Evolutionary conservation across 2,113 vertebrate genomes (phyloP), one percentile per base, ranked within the genome.

Genomic region (Channa argus): DNA sequence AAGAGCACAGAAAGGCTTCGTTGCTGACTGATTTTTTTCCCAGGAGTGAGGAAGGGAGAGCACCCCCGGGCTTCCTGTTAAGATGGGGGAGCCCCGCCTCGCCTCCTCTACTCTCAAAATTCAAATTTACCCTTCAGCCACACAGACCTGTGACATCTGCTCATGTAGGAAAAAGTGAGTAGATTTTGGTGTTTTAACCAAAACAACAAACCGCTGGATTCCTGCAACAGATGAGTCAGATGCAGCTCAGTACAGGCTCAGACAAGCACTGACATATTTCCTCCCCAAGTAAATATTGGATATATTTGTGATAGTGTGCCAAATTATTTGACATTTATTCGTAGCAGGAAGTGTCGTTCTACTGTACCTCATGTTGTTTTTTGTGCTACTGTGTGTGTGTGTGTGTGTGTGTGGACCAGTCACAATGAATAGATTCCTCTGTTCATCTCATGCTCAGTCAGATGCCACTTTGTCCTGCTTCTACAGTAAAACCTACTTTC

Each of bases 51-150:
- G 3, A 46, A 5, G 75, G 83, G 72, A 58, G 38, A 77, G 63
- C 45, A 24, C 83, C 81, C 58, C 4, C 8, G 1, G 6, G 44
- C 77, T 69, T 82, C 69, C 61, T 65, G 60, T 47, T 14, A 5
- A 12, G 6, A n/a, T 8, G 53, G 50, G 63, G 46, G 36, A 60
- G 52, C 63, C 46, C 58, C 46, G 2, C 44, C 46, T 68, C 38
- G 0, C 53, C 33, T 9, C 36, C 39, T 3, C 24, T 2, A 3
- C 0, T 8, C 6, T 8, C 0, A 2, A 34, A 8, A 62, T 55
- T 56, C 44, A 15, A 44, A 60, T 58, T 11, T 15, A 2, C 33
- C 10, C 37, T 11, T 45, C 1, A 4, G 24, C 34, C 24, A 24
- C 24, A 24, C 24, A 24, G 24, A 24, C 24, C 24, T 24, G 24